Conservation (phyloP, 2,888 invertebrate species). For the Lamproptera curius region DNA sequence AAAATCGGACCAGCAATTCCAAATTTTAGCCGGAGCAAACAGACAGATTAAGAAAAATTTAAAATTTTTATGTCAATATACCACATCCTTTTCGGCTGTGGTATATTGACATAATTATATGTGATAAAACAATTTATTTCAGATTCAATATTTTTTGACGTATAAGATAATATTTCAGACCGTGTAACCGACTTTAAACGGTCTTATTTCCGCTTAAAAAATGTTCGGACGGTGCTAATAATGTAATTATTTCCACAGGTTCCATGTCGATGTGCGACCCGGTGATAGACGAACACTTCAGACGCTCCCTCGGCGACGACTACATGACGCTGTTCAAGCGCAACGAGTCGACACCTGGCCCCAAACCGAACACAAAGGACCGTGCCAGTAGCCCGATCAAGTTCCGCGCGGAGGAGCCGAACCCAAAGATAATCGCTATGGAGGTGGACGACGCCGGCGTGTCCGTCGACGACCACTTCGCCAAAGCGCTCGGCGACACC, state of each 20-base stretch:
- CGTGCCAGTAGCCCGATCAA: conserved; percentile 71
- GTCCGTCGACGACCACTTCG: conserved; percentile 94
- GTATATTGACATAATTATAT: too few relatives aligned
- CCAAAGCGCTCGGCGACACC: conserved; percentile 91
- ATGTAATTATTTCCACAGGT: conserved; percentile 57
- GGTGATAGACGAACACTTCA: conserved; percentile 96
- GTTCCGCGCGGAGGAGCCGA: conserved; percentile 59
- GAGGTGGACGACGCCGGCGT: conserved; percentile 79
- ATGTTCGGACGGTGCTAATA: too few relatives aligned
- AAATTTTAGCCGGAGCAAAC: too few relatives aligned
- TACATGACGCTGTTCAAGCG: conserved; percentile 84
- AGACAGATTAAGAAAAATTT: too few relatives aligned
- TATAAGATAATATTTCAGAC: too few relatives aligned
- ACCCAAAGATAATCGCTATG: conserved; percentile 69
- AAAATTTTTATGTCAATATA: too few relatives aligned
- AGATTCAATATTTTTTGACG: too few relatives aligned
- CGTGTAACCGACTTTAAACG: too few relatives aligned
- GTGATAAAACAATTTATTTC: too few relatives aligned
- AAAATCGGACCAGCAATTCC: too few relatives aligned
- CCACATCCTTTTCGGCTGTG: too few relatives aligned
- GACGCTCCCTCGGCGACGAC: conserved; percentile 92
- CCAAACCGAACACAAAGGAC: conserved; percentile 69
- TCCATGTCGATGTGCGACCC: conserved; percentile 90
- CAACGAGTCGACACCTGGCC: conserved; percentile 44
- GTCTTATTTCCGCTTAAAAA: too few relatives aligned